Evolutionary conservation across 2,113 vertebrate species (phyloP).

Genomic region (Ictidomys tridecemlineatus): DNA sequence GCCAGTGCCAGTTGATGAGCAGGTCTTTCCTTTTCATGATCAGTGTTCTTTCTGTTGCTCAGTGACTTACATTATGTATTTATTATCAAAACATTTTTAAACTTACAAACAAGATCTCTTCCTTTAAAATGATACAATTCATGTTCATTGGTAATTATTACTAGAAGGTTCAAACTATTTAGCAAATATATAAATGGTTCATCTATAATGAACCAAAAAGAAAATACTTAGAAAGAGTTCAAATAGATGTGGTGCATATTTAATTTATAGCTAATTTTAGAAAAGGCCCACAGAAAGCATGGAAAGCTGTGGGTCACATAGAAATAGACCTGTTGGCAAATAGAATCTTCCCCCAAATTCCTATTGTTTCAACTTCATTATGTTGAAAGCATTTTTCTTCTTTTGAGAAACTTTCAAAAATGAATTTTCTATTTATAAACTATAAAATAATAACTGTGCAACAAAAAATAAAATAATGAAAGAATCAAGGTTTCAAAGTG

Average conservation of each 20-base stretch:
- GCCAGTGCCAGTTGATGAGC: not conserved
- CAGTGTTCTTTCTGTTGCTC: not conserved
- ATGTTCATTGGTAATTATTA: constrained; percentile 21
- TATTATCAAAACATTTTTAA: constrained; percentile 17
- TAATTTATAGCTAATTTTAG: constrained; percentile 39
- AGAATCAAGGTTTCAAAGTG: not conserved
- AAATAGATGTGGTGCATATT: not conserved
- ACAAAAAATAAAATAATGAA: constrained; percentile 41
- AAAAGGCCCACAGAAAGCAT: not conserved
- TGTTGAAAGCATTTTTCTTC: not conserved
- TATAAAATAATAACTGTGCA: not conserved
- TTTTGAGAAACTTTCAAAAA: not conserved
- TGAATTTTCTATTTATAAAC: constrained; percentile 11
- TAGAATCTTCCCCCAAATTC: not conserved
- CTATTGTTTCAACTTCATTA: not conserved
- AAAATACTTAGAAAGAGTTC: not conserved
- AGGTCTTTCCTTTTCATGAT: not conserved
- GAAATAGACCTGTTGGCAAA: not conserved
- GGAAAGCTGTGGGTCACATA: not conserved
- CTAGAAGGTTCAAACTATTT: constrained; percentile 34
- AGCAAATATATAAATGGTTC: not conserved
- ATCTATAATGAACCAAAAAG: constrained; percentile 5
- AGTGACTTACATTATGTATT: not conserved
- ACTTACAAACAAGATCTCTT: constrained; percentile 21
- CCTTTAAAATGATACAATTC: not conserved